These are phyloP conservation scores for Physeter macrocephalus DNA, from an alignment of 2,113 vertebrate species.

Conservation along the genomic window DNA sequence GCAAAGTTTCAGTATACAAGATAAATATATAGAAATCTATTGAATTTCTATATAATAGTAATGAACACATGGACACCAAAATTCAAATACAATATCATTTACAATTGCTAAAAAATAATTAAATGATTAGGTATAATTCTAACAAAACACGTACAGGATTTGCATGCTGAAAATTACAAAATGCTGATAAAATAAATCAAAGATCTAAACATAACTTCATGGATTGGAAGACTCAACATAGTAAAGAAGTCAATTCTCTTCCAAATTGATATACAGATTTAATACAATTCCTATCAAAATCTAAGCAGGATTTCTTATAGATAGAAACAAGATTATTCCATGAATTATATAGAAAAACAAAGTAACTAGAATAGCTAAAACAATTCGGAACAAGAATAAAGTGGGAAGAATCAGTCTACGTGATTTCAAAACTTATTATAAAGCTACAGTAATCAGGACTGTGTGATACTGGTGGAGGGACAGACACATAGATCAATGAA, in stretches of 20 bases:
- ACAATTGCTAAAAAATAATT: neutral
- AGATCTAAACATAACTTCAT: neutral
- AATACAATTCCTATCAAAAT: neutral
- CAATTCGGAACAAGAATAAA: neutral
- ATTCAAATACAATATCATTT: neutral
- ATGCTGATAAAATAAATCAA: neutral
- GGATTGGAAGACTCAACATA: neutral
- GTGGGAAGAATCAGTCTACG: neutral
- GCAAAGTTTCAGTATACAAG: neutral
- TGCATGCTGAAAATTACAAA: neutral
- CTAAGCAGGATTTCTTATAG: neutral
- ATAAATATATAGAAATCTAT: neutral
- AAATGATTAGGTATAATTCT: neutral
- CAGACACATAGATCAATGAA: neutral
- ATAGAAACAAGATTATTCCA: neutral
- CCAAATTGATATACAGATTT: neutral
- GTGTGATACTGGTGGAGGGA: neutral
- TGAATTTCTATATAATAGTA: neutral
- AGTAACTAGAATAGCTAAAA: neutral
- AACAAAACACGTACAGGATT: neutral
- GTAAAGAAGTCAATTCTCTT: neutral
- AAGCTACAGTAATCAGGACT: neutral
- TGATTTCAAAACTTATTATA: neutral
- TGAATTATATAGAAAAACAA: neutral
- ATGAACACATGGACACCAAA: neutral